Base-by-base conservation (phyloP, 1,140 invertebrate species). In the Euura saliciscinereae region DNA sequence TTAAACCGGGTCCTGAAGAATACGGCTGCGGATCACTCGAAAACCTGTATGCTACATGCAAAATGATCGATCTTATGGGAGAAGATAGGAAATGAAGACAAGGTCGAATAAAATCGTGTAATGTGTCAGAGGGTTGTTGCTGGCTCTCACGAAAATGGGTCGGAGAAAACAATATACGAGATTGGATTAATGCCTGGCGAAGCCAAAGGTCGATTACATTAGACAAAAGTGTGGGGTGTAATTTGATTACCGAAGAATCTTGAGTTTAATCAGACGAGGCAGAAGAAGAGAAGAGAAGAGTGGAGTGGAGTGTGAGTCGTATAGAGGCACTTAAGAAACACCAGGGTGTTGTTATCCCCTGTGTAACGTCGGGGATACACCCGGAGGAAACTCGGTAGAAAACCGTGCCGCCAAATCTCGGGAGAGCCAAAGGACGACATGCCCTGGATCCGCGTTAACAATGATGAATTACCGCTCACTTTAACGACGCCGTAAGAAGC, bases 391-490 rank as follows among this genome's bases (percentile, higher is more conserved):
- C 8, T 28, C 28, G 28, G 28, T 28, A 28, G 8, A 0, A 28
- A 28, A 28, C 28, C 28, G 28, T 1, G 28, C 28, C 28, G 28
- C 28, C 28, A 28, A 28, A 28, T 28, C 28, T 28, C 28, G 28
- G 28, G 28, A 28, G 28, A 28, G 28, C 28, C 28, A 28, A 28
- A 28, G 28, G 28, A 28, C 28, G 28, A 28, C 28, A 28, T 79
- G 78, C 79, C 78, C 78, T 78, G 79, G 79, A 79, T 79, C 77
- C 78, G 45, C 71, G 65, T 78, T 79, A 79, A 79, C 78, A 79
- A 79, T 79, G 78, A 79, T 74, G 78, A 79, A 79, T 79, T 78
- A 79, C 78, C 78, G 78, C 78, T 51, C 71, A 79, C 51, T 59
- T n/a, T 59, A 11, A 59, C 51, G 51, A 11, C 51, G 28, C 28